phyloP scores from a whole-genome alignment of 2,797 vertebrate genomes.

The Tinamus major region DNA sequence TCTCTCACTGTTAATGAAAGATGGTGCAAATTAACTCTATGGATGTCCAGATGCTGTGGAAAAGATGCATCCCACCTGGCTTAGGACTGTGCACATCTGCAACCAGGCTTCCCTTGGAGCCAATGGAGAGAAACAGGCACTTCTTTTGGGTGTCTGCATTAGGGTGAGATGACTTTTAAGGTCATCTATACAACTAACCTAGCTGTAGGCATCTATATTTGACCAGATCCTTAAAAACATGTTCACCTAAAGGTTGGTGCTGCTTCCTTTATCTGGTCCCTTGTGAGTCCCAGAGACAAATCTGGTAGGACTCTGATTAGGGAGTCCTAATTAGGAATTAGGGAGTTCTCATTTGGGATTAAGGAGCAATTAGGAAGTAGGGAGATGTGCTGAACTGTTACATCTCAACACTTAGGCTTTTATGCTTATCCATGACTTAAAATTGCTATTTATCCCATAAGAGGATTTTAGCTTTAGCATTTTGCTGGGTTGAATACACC shows the following conservation, averaged over 20 bases:
- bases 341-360: conserved; percentile 6
- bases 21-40: neutral
- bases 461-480: conserved; percentile 48
- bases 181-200: neutral
- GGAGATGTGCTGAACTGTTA: conserved; percentile 6
- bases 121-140: neutral
- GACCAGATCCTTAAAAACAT: neutral
- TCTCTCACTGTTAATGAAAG: neutral
- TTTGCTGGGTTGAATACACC: neutral
- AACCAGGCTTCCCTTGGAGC: neutral
- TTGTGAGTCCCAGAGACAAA: neutral
- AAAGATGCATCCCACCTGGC: neutral
- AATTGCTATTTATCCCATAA: conserved; percentile 47
- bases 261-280: neutral
- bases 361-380: conserved; percentile 10
- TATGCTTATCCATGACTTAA: conserved; percentile 41
- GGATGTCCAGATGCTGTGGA: neutral
- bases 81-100: neutral
- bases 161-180: neutral
- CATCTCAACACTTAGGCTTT: conserved; percentile 10
- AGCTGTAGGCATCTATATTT: neutral
- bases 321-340: conserved; percentile 38
- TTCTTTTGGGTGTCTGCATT: neutral
- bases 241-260: neutral
- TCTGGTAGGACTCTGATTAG: neutral